Evolutionary conservation across 2,888 invertebrate species (phyloP), one percentile per base, ranked within the genome.

Genomic region (Mermis nigrescens): DNA sequence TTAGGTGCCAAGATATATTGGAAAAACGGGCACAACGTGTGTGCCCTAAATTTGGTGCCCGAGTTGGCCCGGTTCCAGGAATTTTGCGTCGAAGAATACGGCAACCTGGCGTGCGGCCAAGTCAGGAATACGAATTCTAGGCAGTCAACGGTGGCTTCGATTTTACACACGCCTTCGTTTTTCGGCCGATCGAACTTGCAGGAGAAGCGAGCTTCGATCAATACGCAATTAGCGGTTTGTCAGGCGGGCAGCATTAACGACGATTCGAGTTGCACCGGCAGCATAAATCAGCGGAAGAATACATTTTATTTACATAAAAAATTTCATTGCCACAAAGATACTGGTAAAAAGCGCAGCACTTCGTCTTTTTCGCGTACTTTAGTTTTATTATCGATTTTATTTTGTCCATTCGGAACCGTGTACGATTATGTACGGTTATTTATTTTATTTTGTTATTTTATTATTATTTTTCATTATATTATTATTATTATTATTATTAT

Each of bases 11-110:
- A 70, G 61, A 70, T 70, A 32, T 64, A 66, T 52, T 67, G 68
- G 55, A 69, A 69, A 61, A 80, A 80, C 71, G 71, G 74, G 58
- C 69, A 75, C 22, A 78, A 78, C 15, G 73, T 78, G 38, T 72
- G 77, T 32, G 78, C 80, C 7, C 71, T 75, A 52, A 76, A 80
- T 65, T 73, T 80, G 60, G 75, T 77, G 46, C 78, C 78, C 2
- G 75, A 77, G 57, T 69, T 80, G 48, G 67, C 71, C 29, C 71
- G 75, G 28, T 73, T 79, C 57, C 80, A 80, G 69, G 74, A 74
- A 63, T 76, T 76, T 57, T 70, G 70, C 57, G 66, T 70, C 2
- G 70, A 70, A 54, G 66, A 67, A 24, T 60, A 71, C 19, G 68
- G 68, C 61, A 63, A 64, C 27, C 7, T 46, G n/a, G 58, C 54